phyloP scores from a whole-genome alignment of 2,797 vertebrate species.

The Podargus strigoides region DNA sequence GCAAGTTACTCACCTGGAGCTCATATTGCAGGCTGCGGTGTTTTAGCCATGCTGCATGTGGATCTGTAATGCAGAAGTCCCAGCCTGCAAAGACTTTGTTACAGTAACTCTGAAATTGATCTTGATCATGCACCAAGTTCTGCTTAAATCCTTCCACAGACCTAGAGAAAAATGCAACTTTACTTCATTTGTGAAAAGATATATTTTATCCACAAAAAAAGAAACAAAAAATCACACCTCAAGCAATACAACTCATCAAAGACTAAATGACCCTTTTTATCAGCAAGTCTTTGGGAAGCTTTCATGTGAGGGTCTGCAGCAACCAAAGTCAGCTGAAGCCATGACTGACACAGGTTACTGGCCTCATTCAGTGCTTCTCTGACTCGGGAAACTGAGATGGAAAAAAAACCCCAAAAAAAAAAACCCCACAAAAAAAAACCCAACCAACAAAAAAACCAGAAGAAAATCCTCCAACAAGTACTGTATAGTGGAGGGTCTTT shows the following conservation, averaged over 20 bases:
- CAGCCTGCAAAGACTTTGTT: conserved; percentile 97
- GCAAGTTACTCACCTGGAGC: conserved; percentile 78
- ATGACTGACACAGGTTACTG: background rate
- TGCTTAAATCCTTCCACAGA: conserved; percentile 88
- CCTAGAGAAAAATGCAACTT: conserved; percentile 66
- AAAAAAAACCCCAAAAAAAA: background rate
- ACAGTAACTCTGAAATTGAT: conserved; percentile 95
- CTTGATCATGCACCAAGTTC: conserved; percentile 83
- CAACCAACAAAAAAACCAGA: background rate
- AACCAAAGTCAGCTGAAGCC: background rate
- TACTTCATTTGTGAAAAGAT: background rate
- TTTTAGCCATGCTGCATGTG: conserved; percentile 79
- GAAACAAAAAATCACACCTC: background rate
- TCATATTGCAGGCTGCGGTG: conserved; percentile 88
- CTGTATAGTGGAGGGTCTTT: background rate
- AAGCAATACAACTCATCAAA: background rate
- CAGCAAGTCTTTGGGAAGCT: background rate
- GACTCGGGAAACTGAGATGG: background rate
- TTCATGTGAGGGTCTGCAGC: background rate
- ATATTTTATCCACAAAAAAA: background rate
- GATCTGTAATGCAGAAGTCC: conserved; percentile 94
- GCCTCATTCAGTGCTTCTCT: background rate
- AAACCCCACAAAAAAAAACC: background rate
- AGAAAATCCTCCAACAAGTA: background rate
- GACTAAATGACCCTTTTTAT: background rate